phyloP scores from a whole-genome alignment of 2,888 invertebrate species.

The Aporophyla lueneburgensis region DNA sequence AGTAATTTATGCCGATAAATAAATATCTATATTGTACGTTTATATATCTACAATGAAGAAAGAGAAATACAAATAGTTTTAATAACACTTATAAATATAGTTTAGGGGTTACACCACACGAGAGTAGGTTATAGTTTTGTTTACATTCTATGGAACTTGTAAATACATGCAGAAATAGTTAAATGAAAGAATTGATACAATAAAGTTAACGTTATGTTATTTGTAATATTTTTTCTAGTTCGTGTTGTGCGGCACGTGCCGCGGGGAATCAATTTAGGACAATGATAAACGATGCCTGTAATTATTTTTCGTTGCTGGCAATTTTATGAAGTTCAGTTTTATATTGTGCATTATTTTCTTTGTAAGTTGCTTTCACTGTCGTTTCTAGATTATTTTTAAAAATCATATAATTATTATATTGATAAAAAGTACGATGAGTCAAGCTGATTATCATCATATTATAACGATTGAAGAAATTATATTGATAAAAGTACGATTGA shows the following conservation, averaged over 20 bases:
- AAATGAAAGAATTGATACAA: conserved; percentile 89
- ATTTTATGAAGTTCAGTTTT: conserved; percentile 83
- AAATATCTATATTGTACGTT: conserved; percentile 87
- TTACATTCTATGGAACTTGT: conserved; percentile 88
- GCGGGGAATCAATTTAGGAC: conserved; percentile 71
- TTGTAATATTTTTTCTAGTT: conserved; percentile 86
- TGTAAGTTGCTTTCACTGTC: conserved; percentile 91
- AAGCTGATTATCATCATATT: conserved; percentile 85
- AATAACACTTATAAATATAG: conserved; percentile 89
- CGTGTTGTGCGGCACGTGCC: conserved; percentile 73
- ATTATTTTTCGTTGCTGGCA: conserved; percentile 81
- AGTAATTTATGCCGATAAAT: conserved; percentile 90
- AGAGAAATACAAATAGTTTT: conserved; percentile 90
- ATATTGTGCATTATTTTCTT: conserved; percentile 89
- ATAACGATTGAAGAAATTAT: conserved; percentile 90
- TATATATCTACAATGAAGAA: conserved; percentile 83
- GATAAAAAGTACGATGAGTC: conserved; percentile 89
- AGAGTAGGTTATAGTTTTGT: conserved; percentile 88
- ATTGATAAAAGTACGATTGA: conserved; percentile 89
- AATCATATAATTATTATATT: conserved; percentile 91
- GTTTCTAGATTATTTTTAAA: conserved; percentile 89
- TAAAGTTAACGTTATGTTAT: conserved; percentile 88
- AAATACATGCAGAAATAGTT: conserved; percentile 88
- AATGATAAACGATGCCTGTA: conserved; percentile 78
- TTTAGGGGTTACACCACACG: conserved; percentile 88